phyloP scores from a whole-genome alignment of 2,888 invertebrate genomes.

The Imbricaverruca yamaguchii region DNA sequence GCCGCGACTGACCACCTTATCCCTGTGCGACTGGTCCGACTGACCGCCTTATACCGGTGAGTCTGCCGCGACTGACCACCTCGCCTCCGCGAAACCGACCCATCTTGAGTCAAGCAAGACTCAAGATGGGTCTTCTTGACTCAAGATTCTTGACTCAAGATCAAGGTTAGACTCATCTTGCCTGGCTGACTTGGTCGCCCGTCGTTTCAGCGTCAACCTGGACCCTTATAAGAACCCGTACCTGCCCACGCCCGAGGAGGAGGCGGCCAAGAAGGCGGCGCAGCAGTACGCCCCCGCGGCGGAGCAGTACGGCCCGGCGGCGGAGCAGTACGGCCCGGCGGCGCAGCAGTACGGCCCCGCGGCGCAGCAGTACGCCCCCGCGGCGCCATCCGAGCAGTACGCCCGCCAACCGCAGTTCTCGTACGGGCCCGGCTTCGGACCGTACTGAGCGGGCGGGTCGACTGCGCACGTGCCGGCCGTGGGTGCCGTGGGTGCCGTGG shows the following conservation, averaged over 20 bases:
- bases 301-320: neutral
- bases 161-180: too few species aligned
- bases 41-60: too few species aligned
- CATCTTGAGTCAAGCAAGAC: too few species aligned
- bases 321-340: neutral
- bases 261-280: neutral
- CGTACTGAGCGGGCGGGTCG: neutral
- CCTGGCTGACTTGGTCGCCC: too few species aligned
- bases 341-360: neutral
- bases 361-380: neutral
- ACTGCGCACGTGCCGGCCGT: neutral
- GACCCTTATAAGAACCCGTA: conserved; percentile 75
- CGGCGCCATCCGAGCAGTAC: neutral
- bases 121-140: too few species aligned
- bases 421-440: neutral
- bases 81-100: too few species aligned
- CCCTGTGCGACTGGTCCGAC: too few species aligned
- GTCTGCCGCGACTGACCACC: too few species aligned
- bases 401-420: neutral
- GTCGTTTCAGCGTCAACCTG: conserved; percentile 58
- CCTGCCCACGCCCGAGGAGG: conserved; percentile 57
- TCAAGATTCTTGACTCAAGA: too few species aligned
- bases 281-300: neutral
- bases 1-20: too few species aligned
- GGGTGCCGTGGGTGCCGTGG: neutral